phyloP scores from a whole-genome alignment of 2,888 invertebrate species.

The Liopterus haemorrhoidalis region DNA sequence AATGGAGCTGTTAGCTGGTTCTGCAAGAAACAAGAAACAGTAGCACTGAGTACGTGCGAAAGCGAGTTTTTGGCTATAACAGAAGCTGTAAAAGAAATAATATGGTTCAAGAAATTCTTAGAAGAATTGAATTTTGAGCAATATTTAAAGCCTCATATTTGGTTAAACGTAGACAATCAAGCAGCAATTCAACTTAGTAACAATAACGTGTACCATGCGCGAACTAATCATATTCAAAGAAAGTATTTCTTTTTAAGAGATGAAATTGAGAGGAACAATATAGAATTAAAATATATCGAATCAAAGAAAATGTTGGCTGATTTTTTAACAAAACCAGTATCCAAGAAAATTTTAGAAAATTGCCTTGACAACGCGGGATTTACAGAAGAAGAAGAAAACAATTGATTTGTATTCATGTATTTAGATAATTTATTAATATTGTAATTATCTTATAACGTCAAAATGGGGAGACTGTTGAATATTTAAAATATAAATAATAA shows the following conservation, averaged over 20 bases:
- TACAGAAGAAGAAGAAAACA: too few species aligned
- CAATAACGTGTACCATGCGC: neutral
- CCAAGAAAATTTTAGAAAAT: neutral
- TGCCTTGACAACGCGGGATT: too few species aligned
- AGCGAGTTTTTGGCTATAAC: conserved; percentile 2
- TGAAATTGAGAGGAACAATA: neutral
- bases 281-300: neutral
- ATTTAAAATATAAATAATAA: too few species aligned
- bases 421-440: too few species aligned
- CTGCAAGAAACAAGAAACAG: conserved; percentile 1
- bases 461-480: too few species aligned
- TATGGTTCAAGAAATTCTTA: too few species aligned
- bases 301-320: conserved; percentile 5
- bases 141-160: too few species aligned
- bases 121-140: too few species aligned
- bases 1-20: neutral
- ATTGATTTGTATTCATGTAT: too few species aligned
- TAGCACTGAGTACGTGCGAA: neutral
- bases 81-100: conserved; percentile 1
- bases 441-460: too few species aligned
- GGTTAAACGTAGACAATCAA: conserved; percentile 1
- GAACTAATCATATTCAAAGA: neutral
- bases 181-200: neutral
- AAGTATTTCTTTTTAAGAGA: neutral
- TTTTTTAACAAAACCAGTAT: neutral